A percentile compares a stretch with the other conserved stretches of the same genome.
These are phyloP conservation scores for Sesia apiformis DNA, from an alignment of 2,888 invertebrate genomes.

Conservation along the genomic window DNA sequence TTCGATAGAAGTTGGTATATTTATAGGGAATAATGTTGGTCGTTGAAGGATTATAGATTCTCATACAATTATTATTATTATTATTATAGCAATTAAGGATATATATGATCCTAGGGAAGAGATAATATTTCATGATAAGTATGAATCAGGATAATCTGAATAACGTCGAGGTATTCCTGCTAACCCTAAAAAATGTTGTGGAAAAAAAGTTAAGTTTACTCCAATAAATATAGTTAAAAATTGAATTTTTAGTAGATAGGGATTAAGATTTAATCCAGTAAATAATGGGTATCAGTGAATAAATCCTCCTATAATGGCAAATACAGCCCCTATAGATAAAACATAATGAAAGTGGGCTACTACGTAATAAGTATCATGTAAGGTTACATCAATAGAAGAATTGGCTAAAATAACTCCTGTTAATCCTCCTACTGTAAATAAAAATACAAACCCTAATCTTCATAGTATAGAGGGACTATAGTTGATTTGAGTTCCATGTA, in stretches of 20 bases:
- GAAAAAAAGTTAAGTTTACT: conserved; percentile 88
- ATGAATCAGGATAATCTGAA: conserved; percentile 81
- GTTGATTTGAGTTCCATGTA: conserved; percentile 77
- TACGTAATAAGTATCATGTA: conserved; percentile 90
- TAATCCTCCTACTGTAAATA: conserved; percentile 85
- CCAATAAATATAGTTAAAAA: conserved; percentile 83
- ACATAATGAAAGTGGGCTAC: conserved; percentile 90
- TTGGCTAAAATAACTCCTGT: conserved; percentile 81
- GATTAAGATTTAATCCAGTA: conserved; percentile 76
- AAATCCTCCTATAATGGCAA: conserved; percentile 84
- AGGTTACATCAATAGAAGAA: conserved; percentile 83
- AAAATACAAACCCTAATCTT: conserved; percentile 83
- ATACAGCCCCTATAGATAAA: conserved; percentile 85
- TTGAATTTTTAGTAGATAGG: conserved; percentile 77
- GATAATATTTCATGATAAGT: conserved; percentile 78
- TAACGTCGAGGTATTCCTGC: conserved; percentile 82
- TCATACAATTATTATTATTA: conserved; percentile 77
- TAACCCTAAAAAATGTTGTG: conserved; percentile 79
- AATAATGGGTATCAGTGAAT: conserved; percentile 82
- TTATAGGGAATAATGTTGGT: conserved; percentile 59
- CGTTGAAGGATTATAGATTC: conserved; percentile 73
- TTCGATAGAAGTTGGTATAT: conserved; percentile 75
- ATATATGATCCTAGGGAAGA: conserved; percentile 80
- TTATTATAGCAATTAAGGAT: conserved; percentile 73
- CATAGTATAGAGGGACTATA: conserved; percentile 77